Evolutionary conservation across 2,797 vertebrate species (phyloP).

Genomic region (Borostomias antarcticus): DNA sequence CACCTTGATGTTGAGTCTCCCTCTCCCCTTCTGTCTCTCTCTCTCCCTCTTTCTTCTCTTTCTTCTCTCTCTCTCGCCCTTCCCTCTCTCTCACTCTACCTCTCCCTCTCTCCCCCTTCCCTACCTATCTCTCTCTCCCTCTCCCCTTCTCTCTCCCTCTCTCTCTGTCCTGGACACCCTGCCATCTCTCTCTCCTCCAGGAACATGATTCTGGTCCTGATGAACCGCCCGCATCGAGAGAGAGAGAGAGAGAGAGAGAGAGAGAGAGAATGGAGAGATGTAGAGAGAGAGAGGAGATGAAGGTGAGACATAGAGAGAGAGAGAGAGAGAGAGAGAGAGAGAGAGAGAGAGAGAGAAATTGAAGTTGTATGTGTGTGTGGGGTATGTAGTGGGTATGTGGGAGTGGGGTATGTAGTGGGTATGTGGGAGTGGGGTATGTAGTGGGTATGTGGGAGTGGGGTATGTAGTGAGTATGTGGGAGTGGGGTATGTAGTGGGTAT

Average conservation of each 20-base stretch:
- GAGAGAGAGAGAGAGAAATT: neutral
- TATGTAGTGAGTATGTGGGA: neutral
- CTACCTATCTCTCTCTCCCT: too few species aligned
- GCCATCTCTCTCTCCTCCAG: conserved; percentile 13
- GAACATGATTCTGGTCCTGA: conserved; percentile 17
- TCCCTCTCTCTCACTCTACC: neutral
- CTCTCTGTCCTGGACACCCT: neutral
- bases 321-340: neutral
- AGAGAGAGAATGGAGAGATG: conserved; percentile 26
- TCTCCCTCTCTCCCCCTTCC: too few species aligned
- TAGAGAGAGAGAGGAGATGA: neutral
- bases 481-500: neutral
- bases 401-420: neutral
- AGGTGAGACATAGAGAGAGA: neutral
- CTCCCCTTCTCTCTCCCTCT: neutral
- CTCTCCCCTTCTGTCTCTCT: too few species aligned
- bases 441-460: neutral
- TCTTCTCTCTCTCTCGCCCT: neutral
- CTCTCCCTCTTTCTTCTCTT: neutral
- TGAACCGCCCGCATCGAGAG: too few species aligned
- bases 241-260: conserved; percentile 22
- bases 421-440: neutral
- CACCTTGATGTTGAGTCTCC: neutral
- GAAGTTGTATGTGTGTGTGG: neutral
- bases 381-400: neutral